These are phyloP conservation scores for Aspidiotus rigidus DNA, from an alignment of 2,888 invertebrate genomes.

Conservation along the genomic window DNA sequence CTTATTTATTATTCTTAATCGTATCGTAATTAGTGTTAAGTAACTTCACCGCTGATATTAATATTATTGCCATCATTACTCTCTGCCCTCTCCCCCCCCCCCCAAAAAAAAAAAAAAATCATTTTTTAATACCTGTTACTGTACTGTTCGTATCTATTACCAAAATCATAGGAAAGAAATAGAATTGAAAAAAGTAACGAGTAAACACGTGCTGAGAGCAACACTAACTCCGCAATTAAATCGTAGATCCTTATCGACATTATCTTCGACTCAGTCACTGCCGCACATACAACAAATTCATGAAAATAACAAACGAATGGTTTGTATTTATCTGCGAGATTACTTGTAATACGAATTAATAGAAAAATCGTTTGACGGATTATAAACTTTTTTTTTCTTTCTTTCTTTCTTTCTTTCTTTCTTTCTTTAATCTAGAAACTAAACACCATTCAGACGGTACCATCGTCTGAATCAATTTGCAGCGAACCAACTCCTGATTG, in stretches of 20 bases:
- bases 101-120: no score
- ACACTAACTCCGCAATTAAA: conserved; percentile 69
- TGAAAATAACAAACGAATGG: conserved; percentile 28
- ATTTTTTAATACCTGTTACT: background rate
- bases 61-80: no score
- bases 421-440: conserved; percentile 18
- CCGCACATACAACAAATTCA: conserved; percentile 24
- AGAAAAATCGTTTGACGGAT: no score
- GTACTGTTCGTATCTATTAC: conserved; percentile 7
- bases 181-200: conserved; percentile 62
- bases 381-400: no score
- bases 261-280: conserved; percentile 28
- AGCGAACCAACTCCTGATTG: conserved; percentile 28
- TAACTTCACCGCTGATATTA: no score
- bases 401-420: background rate
- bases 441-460: conserved; percentile 21
- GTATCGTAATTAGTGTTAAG: no score
- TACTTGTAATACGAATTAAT: background rate
- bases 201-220: conserved; percentile 73
- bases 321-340: conserved; percentile 9
- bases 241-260: conserved; percentile 46
- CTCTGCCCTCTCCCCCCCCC: no score
- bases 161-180: conserved; percentile 54
- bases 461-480: conserved; percentile 21
- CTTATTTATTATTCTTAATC: no score